Percentiles rank a stretch among this genome's conserved stretches.
phyloP scores from a whole-genome alignment of 2,888 invertebrate species.

The Ischnus inquisitorius region DNA sequence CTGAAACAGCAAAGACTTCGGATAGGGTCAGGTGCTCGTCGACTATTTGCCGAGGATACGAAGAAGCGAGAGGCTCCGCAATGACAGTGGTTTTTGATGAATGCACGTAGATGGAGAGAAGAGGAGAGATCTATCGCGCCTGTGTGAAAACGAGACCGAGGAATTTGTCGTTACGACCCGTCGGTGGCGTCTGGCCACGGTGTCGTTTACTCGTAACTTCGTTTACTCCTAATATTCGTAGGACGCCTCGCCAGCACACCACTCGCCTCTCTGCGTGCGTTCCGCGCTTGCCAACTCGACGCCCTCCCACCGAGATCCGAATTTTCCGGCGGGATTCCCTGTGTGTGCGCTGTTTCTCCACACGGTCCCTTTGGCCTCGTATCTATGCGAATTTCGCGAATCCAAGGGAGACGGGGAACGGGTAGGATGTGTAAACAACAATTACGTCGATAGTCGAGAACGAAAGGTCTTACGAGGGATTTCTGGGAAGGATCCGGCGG shows the following conservation, averaged over 20 bases:
- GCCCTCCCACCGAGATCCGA: constrained; percentile 12
- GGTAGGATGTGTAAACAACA: constrained; percentile 60
- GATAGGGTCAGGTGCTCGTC: constrained; percentile 26
- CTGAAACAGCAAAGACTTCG: constrained; percentile 47
- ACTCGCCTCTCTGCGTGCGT: too few relatives aligned
- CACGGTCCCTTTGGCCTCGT: constrained; percentile 8
- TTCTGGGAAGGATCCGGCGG: constrained; percentile 48
- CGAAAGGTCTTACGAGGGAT: constrained; percentile 57
- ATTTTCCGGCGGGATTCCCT: constrained; percentile 46
- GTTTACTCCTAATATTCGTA: constrained; percentile 65
- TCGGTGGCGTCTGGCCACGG: constrained; percentile 48
- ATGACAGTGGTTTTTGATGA: constrained; percentile 51
- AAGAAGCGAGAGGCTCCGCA: constrained; percentile 9
- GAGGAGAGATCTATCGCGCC: constrained; percentile 25
- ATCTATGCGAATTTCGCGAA: constrained; percentile 43
- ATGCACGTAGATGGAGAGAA: constrained; percentile 18
- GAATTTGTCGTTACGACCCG: constrained; percentile 61
- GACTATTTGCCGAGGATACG: constrained; percentile 19
- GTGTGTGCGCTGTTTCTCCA: constrained; percentile 7
- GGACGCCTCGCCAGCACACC: constrained; percentile 2
- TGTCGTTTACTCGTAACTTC: constrained; percentile 67
- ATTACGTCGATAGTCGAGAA: constrained; percentile 61
- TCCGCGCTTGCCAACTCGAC: constrained; percentile 6
- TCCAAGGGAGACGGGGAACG: constrained; percentile 10
- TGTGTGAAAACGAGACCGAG: constrained; percentile 52